Base-by-base conservation (phyloP, 2,113 vertebrate species). In the Xiphorhynchus elegans region DNA sequence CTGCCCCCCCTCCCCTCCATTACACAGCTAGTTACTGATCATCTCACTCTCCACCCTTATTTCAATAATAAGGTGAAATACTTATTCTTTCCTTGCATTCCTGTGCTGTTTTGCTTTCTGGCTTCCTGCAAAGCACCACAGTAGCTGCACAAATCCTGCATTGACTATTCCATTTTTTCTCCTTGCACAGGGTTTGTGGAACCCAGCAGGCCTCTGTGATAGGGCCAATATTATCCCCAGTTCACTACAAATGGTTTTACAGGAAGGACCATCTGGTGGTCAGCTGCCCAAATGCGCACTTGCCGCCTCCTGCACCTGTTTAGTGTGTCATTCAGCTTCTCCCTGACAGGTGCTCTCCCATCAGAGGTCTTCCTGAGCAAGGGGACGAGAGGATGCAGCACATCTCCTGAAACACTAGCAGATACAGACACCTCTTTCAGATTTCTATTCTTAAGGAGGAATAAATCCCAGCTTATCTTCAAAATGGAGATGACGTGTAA, bases 401-500 rank as follows among this genome's bases (percentile, higher is more conserved):
- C 10, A 33, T 37, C 55, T 56, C 55, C 50, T 3, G 1, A 25
- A 83, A 69, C 7, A 55, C 17, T 0, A 0, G 55, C 6, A 2
- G 39, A 26, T 46, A 60, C 15, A 95, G 56, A 37, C 4, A 6
- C 10, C 13, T 64, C 46, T 53, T 21, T 14, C 24, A 56, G n/a
- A 82, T 72, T 58, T 37, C 44, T 68, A 17, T 42, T 82, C 44
- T 73, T 76, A 49, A 56, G 31, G 13, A 82, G n/a, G n/a, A 58
- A 49, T 53, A 79, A 73, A 73, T 82, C 31, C 21, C 44, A 80
- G 11, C 40, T 76, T 44, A 18, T 15, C 23, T 84, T 82, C 77
- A 60, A 55, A 81, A 17, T 3, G 20, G 74, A 85, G n/a, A 44
- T 0, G 1, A 35, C 0, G 1, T 39, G 2, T 2, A 50, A 44